These are phyloP conservation scores for Melanostoma scalare DNA, from an alignment of 2,888 invertebrate genomes.

Conservation along the genomic window DNA sequence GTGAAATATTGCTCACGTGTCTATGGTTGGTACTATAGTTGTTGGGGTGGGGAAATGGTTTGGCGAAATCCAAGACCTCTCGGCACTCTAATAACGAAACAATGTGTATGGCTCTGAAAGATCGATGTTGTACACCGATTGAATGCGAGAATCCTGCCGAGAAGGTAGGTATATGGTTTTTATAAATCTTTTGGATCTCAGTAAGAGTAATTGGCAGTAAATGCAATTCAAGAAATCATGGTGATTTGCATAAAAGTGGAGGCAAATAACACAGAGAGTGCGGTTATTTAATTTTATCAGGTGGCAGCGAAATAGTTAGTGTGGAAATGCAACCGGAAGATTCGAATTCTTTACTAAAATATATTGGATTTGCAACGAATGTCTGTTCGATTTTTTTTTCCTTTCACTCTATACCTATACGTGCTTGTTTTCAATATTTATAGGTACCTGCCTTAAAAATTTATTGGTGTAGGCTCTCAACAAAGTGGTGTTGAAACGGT, in stretches of 20 bases:
- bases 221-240: constrained; percentile 56
- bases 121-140: background rate
- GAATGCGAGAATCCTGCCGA: constrained; percentile 27
- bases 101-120: constrained; percentile 2
- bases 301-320: constrained; percentile 33
- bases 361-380: constrained; percentile 48
- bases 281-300: constrained; percentile 59
- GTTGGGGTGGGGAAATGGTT: too few species aligned
- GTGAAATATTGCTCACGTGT: constrained; percentile 50
- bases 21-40: background rate
- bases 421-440: too few species aligned
- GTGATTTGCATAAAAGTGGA: constrained; percentile 52
- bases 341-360: constrained; percentile 48
- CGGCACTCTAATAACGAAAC: too few species aligned
- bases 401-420: too few species aligned
- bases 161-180: constrained; percentile 5
- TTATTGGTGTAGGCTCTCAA: too few species aligned
- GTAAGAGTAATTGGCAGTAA: constrained; percentile 62
- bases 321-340: constrained; percentile 33
- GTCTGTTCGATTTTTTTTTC: too few species aligned
- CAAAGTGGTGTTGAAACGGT: too few species aligned
- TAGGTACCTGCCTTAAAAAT: too few species aligned
- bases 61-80: too few species aligned
- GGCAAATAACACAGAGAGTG: constrained; percentile 14
- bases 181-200: constrained; percentile 41